A percentile compares a stretch with the other conserved stretches of the same genome.
Evolutionary conservation across 1,140 invertebrate genomes (phyloP).

Genomic region (Sinella curviseta): DNA sequence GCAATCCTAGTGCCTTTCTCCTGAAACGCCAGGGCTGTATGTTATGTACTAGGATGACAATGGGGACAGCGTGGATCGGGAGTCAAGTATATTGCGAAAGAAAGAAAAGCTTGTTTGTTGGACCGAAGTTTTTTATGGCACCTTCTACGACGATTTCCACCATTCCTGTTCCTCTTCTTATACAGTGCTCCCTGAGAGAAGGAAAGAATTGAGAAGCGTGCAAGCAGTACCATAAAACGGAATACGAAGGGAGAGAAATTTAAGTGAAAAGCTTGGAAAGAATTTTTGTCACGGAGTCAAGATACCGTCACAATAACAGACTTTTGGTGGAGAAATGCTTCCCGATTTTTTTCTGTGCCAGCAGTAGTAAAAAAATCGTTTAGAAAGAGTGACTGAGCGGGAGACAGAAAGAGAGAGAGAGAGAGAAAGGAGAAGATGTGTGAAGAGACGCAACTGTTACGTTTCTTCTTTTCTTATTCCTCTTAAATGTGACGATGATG

Average conservation of each 20-base stretch:
- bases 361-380: too few relatives aligned
- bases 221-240: neutral
- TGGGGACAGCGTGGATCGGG: neutral
- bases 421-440: neutral
- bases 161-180: neutral
- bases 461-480: neutral
- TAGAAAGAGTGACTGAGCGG: too few relatives aligned
- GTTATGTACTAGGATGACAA: neutral
- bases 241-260: neutral
- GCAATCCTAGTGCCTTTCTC: neutral
- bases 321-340: neutral
- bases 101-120: neutral
- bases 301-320: conserved; percentile 6
- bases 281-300: conserved; percentile 26
- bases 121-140: neutral
- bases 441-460: conserved; percentile 19
- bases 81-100: neutral
- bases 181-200: neutral
- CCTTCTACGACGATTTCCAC: neutral
- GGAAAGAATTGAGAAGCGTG: neutral
- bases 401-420: too few relatives aligned
- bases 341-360: neutral
- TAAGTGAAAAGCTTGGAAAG: neutral
- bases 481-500: neutral
- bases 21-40: neutral